Conservation (phyloP, 2,113 vertebrate genomes). For the Ochotona curzoniae region DNA sequence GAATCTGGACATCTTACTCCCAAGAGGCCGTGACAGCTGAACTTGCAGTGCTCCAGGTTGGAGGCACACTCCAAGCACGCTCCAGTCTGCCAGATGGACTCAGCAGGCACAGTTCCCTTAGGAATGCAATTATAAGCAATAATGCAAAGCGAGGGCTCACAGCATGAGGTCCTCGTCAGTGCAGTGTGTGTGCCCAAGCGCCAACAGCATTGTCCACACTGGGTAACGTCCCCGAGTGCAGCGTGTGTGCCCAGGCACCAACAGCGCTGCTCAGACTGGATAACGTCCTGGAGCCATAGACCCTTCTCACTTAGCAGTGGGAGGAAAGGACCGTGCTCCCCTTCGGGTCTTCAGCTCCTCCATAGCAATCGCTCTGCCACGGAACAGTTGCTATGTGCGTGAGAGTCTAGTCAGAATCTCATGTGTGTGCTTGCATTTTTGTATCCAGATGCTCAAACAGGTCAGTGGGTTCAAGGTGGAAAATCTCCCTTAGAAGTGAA, state of each 20-base stretch:
- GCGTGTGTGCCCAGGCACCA: background rate
- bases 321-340: background rate
- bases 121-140: background rate
- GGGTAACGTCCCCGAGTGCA: too few relatives aligned
- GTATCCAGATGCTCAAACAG: background rate
- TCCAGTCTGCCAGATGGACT: background rate
- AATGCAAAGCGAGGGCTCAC: background rate
- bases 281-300: too few relatives aligned
- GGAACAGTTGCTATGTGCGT: background rate
- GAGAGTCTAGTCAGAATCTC: background rate
- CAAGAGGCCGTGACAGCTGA: background rate
- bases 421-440: background rate
- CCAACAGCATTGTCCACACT: background rate
- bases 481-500: background rate
- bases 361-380: background rate
- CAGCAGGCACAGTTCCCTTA: rapidly evolving
- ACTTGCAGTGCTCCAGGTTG: background rate
- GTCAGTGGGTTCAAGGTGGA: background rate
- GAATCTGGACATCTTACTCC: too few relatives aligned
- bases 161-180: background rate
- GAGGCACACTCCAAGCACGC: too few relatives aligned
- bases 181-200: background rate
- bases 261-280: background rate
- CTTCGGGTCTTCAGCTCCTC: background rate
- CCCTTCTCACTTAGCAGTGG: too few relatives aligned